These are phyloP conservation scores for Paramisgurnus dabryanus DNA, from an alignment of 2,113 vertebrate species.

Conservation along the genomic window DNA sequence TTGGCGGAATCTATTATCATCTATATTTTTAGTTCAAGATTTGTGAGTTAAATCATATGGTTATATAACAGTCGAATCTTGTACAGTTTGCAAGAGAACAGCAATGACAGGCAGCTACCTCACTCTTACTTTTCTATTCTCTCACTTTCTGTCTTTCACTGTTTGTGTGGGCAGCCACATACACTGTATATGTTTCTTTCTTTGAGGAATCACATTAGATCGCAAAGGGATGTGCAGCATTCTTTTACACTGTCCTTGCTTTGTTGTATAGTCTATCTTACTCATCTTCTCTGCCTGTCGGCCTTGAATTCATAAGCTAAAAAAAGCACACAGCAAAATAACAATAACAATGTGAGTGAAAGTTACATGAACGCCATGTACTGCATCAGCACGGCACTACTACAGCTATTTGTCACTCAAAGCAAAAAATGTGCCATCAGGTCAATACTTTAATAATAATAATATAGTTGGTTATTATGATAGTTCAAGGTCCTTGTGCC, in stretches of 20 bases:
- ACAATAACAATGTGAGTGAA: conserved; percentile 7
- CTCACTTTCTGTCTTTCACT: conserved; percentile 32
- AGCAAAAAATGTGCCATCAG: background rate
- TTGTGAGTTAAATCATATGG: conserved; percentile 43
- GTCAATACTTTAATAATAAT: background rate
- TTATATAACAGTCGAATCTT: conserved; percentile 50
- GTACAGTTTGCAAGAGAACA: conserved; percentile 48
- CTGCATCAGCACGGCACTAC: background rate
- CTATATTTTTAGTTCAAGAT: conserved; percentile 34
- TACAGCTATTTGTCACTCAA: background rate
- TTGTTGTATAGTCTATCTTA: conserved; percentile 31
- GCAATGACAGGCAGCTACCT: conserved; percentile 45
- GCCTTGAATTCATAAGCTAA: conserved; percentile 17
- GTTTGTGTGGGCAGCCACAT: conserved; percentile 42
- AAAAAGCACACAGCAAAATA: conserved; percentile 22
- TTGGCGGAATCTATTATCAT: conserved; percentile 16
- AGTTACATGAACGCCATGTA: background rate
- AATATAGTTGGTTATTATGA: no score
- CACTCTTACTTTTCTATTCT: conserved; percentile 19
- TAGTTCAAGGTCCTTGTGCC: background rate
- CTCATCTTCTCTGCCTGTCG: conserved; percentile 29
- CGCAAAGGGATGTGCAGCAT: conserved; percentile 29
- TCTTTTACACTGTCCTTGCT: conserved; percentile 9
- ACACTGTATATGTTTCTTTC: conserved; percentile 16
- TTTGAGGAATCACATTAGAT: conserved; percentile 30